These are phyloP conservation scores for Atherinomorus stipes DNA, from an alignment of 2,113 vertebrate genomes.

Conservation along the genomic window DNA sequence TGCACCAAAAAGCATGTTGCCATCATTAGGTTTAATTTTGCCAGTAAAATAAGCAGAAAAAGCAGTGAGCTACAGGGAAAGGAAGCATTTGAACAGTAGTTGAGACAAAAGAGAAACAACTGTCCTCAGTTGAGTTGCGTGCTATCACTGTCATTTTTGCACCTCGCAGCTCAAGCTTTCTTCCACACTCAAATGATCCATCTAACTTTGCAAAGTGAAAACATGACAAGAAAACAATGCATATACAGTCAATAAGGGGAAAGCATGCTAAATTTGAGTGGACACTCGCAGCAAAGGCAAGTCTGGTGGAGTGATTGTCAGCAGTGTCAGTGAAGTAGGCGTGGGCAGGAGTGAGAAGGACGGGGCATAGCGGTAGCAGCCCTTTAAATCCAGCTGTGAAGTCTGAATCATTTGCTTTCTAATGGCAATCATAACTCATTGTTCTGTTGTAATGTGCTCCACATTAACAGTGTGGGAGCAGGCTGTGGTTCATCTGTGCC, in stretches of 20 bases:
- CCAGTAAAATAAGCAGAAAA: slow-evolving; percentile 16
- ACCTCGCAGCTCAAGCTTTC: slow-evolving; percentile 17
- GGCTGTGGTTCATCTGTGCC: slow-evolving; percentile 78
- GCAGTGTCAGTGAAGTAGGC: slow-evolving; percentile 29
- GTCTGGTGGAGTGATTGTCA: slow-evolving; percentile 43
- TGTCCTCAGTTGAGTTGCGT: not conserved
- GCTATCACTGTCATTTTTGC: slow-evolving; percentile 1
- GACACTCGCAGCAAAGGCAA: slow-evolving; percentile 7
- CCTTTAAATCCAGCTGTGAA: slow-evolving; percentile 78
- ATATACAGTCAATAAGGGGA: not conserved
- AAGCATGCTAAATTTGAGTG: slow-evolving; percentile 15
- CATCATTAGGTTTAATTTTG: slow-evolving; percentile 34
- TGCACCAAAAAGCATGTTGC: slow-evolving; percentile 48
- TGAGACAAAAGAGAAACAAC: not conserved
- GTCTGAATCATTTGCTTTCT: slow-evolving; percentile 81
- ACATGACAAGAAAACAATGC: slow-evolving; percentile 16
- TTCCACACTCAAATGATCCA: slow-evolving; percentile 4
- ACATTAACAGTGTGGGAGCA: slow-evolving; percentile 79
- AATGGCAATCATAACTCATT: slow-evolving; percentile 84
- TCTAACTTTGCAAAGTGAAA: slow-evolving; percentile 8
- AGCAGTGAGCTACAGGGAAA: not conserved
- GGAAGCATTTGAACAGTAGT: not conserved
- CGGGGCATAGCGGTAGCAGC: slow-evolving; percentile 54
- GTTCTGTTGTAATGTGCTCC: slow-evolving; percentile 77
- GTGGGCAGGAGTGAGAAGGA: slow-evolving; percentile 64